A percentile compares a stretch with the other conserved stretches of the same genome.
phyloP scores from a whole-genome alignment of 2,113 vertebrate genomes.

The Thalassoma bifasciatum region DNA sequence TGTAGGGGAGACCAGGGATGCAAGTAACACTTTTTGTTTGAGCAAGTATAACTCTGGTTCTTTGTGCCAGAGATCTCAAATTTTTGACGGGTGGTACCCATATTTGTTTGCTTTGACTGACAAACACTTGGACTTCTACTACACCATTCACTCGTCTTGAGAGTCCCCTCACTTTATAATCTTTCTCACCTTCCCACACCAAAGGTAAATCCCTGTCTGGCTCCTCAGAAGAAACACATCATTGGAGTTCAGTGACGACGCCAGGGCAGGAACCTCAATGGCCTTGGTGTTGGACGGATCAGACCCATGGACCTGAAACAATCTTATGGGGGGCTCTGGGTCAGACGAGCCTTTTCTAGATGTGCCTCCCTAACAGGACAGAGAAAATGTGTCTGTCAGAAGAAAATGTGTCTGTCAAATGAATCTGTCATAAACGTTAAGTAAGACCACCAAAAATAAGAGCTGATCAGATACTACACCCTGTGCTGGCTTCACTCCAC shows the following conservation, averaged over 20 bases:
- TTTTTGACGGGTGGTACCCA: too few species aligned
- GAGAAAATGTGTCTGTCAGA: background rate
- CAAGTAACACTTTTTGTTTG: too few species aligned
- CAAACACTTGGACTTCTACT: too few species aligned
- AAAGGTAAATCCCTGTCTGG: slow-evolving; percentile 83
- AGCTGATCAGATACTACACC: too few species aligned
- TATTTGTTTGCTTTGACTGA: too few species aligned
- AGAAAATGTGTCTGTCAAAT: background rate
- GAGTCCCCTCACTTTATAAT: too few species aligned
- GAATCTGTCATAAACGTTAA: too few species aligned
- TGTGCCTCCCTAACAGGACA: slow-evolving; percentile 85
- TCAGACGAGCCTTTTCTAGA: slow-evolving; percentile 82
- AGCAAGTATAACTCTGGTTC: too few species aligned
- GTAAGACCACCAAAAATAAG: background rate
- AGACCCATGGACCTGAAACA: slow-evolving; percentile 89
- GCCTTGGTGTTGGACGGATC: slow-evolving; percentile 86
- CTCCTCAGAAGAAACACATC: slow-evolving; percentile 89
- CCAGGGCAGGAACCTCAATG: slow-evolving; percentile 78
- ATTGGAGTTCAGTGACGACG: slow-evolving; percentile 89
- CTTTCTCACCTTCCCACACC: slow-evolving; percentile 90
- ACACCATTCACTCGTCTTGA: too few species aligned
- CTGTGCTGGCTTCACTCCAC: too few species aligned
- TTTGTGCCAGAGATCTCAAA: too few species aligned
- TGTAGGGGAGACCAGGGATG: too few species aligned
- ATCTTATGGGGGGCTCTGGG: slow-evolving; percentile 83